Evolutionary conservation across 2,797 vertebrate genomes (phyloP).

Genomic region (Platyrinchus mystaceus): DNA sequence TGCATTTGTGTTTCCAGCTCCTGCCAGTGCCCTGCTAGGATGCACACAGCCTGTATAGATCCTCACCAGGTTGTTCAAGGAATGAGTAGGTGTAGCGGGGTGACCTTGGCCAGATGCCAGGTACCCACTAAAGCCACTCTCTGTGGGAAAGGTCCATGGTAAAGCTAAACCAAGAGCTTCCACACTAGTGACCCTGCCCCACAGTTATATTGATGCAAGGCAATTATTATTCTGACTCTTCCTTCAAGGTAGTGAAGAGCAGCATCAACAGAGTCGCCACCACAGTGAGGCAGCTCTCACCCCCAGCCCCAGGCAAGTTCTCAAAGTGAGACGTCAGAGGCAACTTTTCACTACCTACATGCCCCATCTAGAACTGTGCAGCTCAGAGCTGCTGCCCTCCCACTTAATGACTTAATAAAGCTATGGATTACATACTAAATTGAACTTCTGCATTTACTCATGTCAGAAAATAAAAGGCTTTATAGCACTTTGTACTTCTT

Average conservation of each 20-base stretch:
- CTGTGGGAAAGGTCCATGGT: not conserved
- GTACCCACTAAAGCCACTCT: no score
- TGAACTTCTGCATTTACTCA: not conserved
- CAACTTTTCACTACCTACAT: not conserved
- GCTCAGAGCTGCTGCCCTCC: not conserved
- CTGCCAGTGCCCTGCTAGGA: not conserved
- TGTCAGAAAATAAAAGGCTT: not conserved
- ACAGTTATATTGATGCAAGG: not conserved
- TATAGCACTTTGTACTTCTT: not conserved
- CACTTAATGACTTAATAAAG: not conserved
- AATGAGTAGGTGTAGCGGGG: not conserved
- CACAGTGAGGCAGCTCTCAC: not conserved
- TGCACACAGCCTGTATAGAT: not conserved
- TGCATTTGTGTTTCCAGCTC: not conserved
- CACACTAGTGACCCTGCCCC: not conserved
- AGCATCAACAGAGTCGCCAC: not conserved
- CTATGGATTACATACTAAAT: not conserved
- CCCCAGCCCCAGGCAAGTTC: not conserved
- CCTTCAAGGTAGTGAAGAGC: not conserved
- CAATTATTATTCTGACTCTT: not conserved
- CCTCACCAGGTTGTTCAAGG: not conserved
- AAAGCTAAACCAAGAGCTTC: not conserved
- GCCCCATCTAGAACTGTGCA: not conserved
- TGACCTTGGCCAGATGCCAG: no score
- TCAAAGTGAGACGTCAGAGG: not conserved